These are phyloP conservation scores for Microcebus griseorufus DNA, from an alignment of 2,113 vertebrate species.

Conservation along the genomic window DNA sequence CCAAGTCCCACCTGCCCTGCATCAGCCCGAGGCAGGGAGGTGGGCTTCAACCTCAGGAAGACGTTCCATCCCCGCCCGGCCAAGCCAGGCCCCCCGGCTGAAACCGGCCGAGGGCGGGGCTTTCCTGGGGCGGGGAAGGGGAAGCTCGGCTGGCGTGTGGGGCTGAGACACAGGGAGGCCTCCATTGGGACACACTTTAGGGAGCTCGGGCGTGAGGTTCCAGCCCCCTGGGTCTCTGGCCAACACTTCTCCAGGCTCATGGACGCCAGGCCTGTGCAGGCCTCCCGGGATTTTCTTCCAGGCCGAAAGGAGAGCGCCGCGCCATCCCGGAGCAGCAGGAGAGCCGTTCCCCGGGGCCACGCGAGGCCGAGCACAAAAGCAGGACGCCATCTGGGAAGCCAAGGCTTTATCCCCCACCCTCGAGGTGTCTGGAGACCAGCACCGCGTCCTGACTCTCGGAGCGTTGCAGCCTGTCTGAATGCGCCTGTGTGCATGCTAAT, in stretches of 20 bases:
- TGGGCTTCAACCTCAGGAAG: neutral
- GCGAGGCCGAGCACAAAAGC: accelerated
- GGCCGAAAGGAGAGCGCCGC: neutral
- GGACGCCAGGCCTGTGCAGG: neutral
- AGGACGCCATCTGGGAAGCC: neutral
- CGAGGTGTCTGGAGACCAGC: neutral
- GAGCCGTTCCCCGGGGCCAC: neutral
- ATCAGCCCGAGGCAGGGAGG: neutral
- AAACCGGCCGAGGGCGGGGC: neutral
- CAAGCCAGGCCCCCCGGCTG: neutral
- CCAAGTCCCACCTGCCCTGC: neutral
- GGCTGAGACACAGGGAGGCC: neutral
- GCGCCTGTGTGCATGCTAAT: accelerated
- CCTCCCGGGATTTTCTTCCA: neutral
- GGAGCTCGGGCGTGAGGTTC: accelerated
- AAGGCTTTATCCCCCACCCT: neutral
- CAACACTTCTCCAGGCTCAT: neutral
- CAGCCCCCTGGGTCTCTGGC: neutral
- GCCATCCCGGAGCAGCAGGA: too few relatives aligned
- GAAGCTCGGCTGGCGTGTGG: accelerated
- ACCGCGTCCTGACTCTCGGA: neutral
- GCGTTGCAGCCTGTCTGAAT: accelerated
- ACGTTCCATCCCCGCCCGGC: accelerated
- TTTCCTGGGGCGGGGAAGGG: neutral
- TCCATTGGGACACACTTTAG: neutral